phyloP scores from a whole-genome alignment of 92 coral and sea anemone species.

The Bergia puertoricense region DNA sequence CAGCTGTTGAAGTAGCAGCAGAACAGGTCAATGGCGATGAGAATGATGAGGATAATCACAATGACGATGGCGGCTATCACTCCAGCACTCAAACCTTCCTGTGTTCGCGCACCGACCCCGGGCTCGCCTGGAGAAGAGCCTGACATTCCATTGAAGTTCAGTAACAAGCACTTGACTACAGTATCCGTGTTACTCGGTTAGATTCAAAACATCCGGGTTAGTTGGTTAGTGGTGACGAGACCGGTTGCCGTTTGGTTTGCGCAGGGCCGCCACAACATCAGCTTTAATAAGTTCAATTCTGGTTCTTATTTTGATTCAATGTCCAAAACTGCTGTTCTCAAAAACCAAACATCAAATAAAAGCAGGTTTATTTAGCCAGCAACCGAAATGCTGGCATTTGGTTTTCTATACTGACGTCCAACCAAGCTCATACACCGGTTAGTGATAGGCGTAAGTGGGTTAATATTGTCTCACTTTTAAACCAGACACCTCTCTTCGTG shows the following conservation, averaged over 20 bases:
- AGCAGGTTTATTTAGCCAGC: not conserved
- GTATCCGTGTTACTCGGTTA: constrained; percentile 15
- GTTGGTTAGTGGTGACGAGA: constrained; percentile 11
- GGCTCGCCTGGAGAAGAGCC: constrained; percentile 43
- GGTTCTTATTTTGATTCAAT: not conserved
- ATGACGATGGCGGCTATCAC: constrained; percentile 92
- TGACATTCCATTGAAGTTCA: constrained; percentile 36
- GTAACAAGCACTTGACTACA: constrained; percentile 4
- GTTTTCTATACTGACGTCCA: not conserved
- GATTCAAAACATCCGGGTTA: constrained; percentile 15
- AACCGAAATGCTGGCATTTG: not conserved
- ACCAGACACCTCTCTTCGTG: not conserved
- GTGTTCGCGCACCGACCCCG: constrained; percentile 50
- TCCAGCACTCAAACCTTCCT: constrained; percentile 78
- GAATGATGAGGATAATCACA: constrained; percentile 81
- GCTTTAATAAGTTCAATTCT: no score
- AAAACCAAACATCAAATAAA: not conserved
- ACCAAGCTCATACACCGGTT: not conserved
- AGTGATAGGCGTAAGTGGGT: not conserved
- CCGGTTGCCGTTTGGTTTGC: not conserved
- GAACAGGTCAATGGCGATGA: constrained; percentile 88
- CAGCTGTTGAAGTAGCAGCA: constrained; percentile 97
- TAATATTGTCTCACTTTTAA: not conserved
- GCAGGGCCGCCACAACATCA: not conserved
- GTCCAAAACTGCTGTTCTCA: not conserved